Evolutionary conservation across 2,113 vertebrate species (phyloP), one percentile per base, ranked within the genome.

Genomic region (Danionella cerebrum): DNA sequence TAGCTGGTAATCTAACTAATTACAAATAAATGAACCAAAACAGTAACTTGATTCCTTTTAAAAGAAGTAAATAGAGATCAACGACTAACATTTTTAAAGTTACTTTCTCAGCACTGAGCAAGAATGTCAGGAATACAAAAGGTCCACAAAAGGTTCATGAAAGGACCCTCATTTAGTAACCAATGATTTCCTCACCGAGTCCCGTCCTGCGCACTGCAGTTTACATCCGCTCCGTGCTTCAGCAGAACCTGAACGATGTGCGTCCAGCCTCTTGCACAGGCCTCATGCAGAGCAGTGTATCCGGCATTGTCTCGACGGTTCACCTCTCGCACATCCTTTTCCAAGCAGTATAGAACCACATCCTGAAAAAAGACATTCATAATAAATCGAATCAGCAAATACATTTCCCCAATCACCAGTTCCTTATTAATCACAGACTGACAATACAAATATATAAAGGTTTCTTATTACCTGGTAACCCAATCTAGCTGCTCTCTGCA

Each of bases 391-490:
- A 29, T 14, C n/a, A 31, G 16, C n/a, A 27, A 8, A 14, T 2
- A 27, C n/a, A n/a, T n/a, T n/a, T n/a, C n/a, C n/a, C n/a, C n/a
- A n/a, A n/a, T n/a, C n/a, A n/a, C n/a, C n/a, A n/a, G n/a, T n/a
- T n/a, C n/a, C n/a, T n/a, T n/a, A n/a, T n/a, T n/a, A n/a, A n/a
- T n/a, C n/a, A n/a, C n/a, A n/a, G n/a, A n/a, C n/a, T n/a, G n/a
- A n/a, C n/a, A n/a, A n/a, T n/a, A n/a, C n/a, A n/a, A n/a, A n/a
- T n/a, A n/a, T n/a, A n/a, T n/a, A n/a, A n/a, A n/a, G n/a, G n/a
- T n/a, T n/a, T n/a, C n/a, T n/a, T n/a, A n/a, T 50, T 77, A 97
- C 96, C 90, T 97, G 94, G 76, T 99, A 99, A 63, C 96, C 96
- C 29, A 98, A 86, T 42, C 96, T 90, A 2, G 96, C 95, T 0